These are phyloP conservation scores for Rotaria socialis DNA, from an alignment of 2,888 invertebrate species.

Conservation along the genomic window DNA sequence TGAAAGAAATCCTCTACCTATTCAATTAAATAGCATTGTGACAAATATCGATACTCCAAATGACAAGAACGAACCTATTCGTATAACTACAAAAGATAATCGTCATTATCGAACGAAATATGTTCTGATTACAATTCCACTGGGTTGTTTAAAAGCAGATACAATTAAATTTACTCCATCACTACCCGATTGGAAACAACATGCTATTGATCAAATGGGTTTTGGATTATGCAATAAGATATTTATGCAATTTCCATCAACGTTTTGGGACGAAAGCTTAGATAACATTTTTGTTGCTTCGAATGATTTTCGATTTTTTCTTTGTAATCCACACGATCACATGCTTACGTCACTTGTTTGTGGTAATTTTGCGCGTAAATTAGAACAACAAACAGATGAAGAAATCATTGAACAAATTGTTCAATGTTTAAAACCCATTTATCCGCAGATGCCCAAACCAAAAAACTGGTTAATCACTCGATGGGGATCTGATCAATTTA, in stretches of 20 bases:
- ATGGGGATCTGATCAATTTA: neutral
- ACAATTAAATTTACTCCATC: neutral
- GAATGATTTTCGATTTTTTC: neutral
- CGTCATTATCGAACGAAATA: neutral
- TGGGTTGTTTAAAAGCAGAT: neutral
- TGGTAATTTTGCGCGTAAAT: neutral
- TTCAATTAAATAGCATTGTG: neutral
- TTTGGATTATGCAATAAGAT: neutral
- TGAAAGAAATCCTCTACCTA: neutral
- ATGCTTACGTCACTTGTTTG: neutral
- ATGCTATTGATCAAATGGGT: neutral
- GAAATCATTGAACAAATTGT: neutral
- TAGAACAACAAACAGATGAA: neutral
- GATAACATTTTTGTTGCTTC: neutral
- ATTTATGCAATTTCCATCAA: neutral
- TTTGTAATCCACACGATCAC: neutral
- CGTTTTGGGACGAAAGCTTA: neutral
- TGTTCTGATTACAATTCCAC: neutral
- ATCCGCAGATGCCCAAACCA: neutral
- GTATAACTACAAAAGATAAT: neutral
- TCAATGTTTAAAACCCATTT: neutral
- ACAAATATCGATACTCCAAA: neutral
- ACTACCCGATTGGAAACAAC: slow-evolving; percentile 2
- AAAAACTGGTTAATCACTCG: neutral
- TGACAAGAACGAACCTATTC: neutral